These are phyloP conservation scores for Biston stratarius DNA, from an alignment of 2,888 invertebrate species.

Conservation along the genomic window DNA sequence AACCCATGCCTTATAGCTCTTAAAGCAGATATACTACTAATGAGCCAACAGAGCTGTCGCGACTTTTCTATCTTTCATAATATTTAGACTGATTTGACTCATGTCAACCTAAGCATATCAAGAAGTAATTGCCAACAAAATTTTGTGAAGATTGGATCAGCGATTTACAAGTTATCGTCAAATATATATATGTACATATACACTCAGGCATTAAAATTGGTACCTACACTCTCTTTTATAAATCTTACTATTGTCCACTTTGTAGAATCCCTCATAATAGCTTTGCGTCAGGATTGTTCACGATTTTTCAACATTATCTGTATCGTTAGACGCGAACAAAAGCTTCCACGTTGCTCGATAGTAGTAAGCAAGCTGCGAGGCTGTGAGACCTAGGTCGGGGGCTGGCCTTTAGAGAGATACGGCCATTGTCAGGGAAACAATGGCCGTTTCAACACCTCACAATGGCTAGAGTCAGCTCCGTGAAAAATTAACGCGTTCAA, in stretches of 20 bases:
- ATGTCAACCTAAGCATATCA: too few relatives aligned
- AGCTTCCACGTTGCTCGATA: constrained; percentile 51
- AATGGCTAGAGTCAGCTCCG: constrained; percentile 67
- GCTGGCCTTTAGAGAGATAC: constrained; percentile 67
- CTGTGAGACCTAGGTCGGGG: constrained; percentile 61
- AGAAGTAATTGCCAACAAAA: too few relatives aligned
- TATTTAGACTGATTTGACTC: too few relatives aligned
- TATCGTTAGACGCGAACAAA: constrained; percentile 47
- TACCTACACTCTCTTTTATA: constrained; percentile 5
- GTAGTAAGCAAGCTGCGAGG: constrained; percentile 51
- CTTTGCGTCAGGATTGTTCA: constrained; percentile 29
- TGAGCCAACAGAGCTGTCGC: too few relatives aligned
- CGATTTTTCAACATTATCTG: constrained; percentile 45
- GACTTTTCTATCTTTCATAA: too few relatives aligned
- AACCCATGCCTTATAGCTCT: too few relatives aligned
- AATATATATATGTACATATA: too few relatives aligned
- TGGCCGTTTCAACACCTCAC: constrained; percentile 71
- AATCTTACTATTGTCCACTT: constrained; percentile 28
- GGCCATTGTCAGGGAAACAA: constrained; percentile 74
- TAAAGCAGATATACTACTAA: too few relatives aligned
- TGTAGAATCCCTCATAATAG: constrained; percentile 24
- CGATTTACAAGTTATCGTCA: too few relatives aligned
- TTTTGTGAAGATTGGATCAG: too few relatives aligned
- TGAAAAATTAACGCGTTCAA: constrained; percentile 72
- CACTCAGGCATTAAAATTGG: background rate